Percentiles rank a stretch among this genome's conserved stretches.
Evolutionary conservation across 2,797 vertebrate genomes (phyloP).

Genomic region (Jordanella pulchra): DNA sequence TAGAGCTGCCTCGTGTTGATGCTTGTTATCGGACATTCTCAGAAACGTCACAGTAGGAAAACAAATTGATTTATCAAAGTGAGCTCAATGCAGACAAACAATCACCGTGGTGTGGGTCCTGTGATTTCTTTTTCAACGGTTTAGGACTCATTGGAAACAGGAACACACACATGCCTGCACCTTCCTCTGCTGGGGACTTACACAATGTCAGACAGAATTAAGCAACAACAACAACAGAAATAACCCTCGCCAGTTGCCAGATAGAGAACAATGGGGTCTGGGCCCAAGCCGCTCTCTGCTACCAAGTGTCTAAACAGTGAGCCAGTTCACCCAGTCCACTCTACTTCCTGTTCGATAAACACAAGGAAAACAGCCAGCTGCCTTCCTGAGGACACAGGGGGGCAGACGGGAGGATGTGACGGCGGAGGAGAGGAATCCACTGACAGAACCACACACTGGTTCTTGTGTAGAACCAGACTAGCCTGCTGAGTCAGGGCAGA

Average conservation of each 20-base stretch:
- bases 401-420: conserved; percentile 59
- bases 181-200: conserved; percentile 76
- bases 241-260: conserved; percentile 80
- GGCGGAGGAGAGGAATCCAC: conserved; percentile 60
- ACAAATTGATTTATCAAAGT: conserved; percentile 72
- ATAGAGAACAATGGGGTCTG: conserved; percentile 84
- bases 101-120: conserved; percentile 70
- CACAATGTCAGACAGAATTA: conserved; percentile 84
- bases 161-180: conserved; percentile 58
- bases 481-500: conserved; percentile 60
- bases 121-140: conserved; percentile 69
- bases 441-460: conserved; percentile 24
- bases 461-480: conserved; percentile 54
- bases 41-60: neutral
- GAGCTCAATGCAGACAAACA: conserved; percentile 70
- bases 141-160: conserved; percentile 54
- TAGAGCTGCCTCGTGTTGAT: neutral
- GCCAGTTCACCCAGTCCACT: conserved; percentile 71
- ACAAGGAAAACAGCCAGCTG: conserved; percentile 79
- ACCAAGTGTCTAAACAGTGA: conserved; percentile 82
- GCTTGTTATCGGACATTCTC: conserved; percentile 2
- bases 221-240: conserved; percentile 86
- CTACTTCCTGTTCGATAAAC: conserved; percentile 85
- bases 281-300: conserved; percentile 72
- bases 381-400: conserved; percentile 76